Conservation (phyloP, 2,797 vertebrate species). For the Pterois miles region DNA sequence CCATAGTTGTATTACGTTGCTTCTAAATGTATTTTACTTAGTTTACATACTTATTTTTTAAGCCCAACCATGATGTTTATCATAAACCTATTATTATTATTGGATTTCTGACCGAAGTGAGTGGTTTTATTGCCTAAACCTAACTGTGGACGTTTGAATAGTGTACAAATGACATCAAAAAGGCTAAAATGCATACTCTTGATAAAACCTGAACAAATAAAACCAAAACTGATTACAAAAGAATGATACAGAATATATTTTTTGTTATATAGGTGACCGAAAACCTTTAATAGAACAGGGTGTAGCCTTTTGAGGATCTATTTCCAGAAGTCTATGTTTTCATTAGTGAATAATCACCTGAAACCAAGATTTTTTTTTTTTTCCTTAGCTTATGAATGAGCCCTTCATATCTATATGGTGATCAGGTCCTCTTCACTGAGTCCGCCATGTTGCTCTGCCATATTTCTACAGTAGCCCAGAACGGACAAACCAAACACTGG, state of each 20-base stretch:
- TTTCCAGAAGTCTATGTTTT: not conserved
- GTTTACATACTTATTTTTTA: no score
- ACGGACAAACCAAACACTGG: not conserved
- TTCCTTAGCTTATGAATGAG: not conserved
- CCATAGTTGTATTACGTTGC: no score
- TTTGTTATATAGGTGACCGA: not conserved
- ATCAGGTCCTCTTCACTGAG: not conserved
- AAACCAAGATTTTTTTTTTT: not conserved
- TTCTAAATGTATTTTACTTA: no score
- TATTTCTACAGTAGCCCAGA: not conserved
- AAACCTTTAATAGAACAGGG: no score
- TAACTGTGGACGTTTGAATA: no score
- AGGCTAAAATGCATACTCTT: no score
- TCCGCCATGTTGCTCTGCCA: not conserved
- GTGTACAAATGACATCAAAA: no score
- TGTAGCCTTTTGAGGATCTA: not conserved
- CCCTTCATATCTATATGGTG: not conserved
- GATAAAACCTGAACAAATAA: not conserved
- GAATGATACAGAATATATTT: not conserved
- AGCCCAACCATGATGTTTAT: no score
- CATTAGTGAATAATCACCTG: not conserved
- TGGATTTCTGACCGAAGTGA: no score
- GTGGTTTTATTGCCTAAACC: no score
- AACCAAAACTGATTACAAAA: not conserved
- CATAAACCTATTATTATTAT: no score